phyloP scores from a whole-genome alignment of 2,113 vertebrate genomes.

The Nematolebias whitei region DNA sequence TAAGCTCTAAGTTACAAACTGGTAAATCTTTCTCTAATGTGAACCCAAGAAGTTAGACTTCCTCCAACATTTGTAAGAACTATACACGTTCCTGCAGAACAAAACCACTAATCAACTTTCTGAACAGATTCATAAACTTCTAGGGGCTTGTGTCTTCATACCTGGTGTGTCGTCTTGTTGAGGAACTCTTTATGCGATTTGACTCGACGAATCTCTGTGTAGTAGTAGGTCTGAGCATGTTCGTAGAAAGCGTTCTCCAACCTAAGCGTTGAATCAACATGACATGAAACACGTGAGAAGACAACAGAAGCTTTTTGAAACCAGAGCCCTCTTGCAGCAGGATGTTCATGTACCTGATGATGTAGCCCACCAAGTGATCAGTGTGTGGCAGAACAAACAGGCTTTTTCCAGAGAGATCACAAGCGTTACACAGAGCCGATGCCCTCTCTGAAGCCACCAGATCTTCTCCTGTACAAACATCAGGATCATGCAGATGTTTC shows the following conservation, averaged over 20 bases:
- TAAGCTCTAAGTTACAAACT: too few relatives aligned
- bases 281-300: neutral
- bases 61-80: too few relatives aligned
- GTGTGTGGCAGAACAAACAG: slow-evolving; percentile 97
- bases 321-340: neutral
- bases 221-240: slow-evolving; percentile 97
- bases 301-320: neutral
- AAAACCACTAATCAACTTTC: neutral
- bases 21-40: too few relatives aligned
- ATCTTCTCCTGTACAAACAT: slow-evolving; percentile 88
- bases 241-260: slow-evolving; percentile 99
- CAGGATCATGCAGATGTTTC: neutral
- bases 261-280: slow-evolving; percentile 65
- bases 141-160: slow-evolving; percentile 44
- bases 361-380: slow-evolving; percentile 97
- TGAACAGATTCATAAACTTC: neutral
- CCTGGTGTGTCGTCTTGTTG: slow-evolving; percentile 99
- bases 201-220: slow-evolving; percentile 94
- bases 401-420: slow-evolving; percentile 96
- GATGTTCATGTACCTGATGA: slow-evolving; percentile 86
- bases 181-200: slow-evolving; percentile 98
- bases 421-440: slow-evolving; percentile 89
- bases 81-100: too few relatives aligned
- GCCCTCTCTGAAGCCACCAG: slow-evolving; percentile 95
- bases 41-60: too few relatives aligned